Base-by-base conservation (phyloP, 1,140 invertebrate species). In the Macrobrachium rosenbergii region DNA sequence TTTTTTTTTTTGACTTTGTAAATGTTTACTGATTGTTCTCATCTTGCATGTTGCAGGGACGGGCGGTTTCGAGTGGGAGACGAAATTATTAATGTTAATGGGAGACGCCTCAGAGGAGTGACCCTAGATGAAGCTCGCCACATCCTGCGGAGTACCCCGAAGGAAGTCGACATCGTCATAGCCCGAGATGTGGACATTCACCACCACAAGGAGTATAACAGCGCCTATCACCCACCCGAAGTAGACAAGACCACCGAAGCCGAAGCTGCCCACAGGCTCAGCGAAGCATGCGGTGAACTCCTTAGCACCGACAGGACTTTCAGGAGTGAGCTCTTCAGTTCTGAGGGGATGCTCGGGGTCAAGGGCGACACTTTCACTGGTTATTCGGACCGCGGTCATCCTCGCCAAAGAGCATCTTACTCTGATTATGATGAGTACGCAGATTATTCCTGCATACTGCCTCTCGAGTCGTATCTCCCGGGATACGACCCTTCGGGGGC, bases 11-110 rank as follows among this genome's bases (percentile, higher is more conserved):
- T 82, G 63, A 52, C 11, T 67, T 62, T 82, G 43, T 59, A 23
- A 23, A n/a, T 77, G 73, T 76, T 5, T 63, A 0, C n/a, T 45
- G 5, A 17, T 1, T 62, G 17, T 6, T 8, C 23, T 23, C 37
- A 21, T 11, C 60, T 21, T 62, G 2, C 2, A 2, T 58, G 0
- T 43, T 43, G 62, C 89, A 90, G 89, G 43, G 89, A 90, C 72
- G 89, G 96, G 0, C 93, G 96, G 84, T 92, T 97, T 83, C 94
- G 95, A 89, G 93, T 96, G 72, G 96, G 96, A 10, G 96, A 97
- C 92, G 96, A 97, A 92, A 95, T 97, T 83, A 94, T 97, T 19
- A 96, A 97, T 92, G 96, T 97, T 12, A 97, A 97, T 91, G 96
- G 96, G 2, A 94, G 94, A 90, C 94, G 96, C 87, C 92, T 98